Base-by-base conservation (phyloP, 23 tunicate genomes). In the Styela clava region DNA sequence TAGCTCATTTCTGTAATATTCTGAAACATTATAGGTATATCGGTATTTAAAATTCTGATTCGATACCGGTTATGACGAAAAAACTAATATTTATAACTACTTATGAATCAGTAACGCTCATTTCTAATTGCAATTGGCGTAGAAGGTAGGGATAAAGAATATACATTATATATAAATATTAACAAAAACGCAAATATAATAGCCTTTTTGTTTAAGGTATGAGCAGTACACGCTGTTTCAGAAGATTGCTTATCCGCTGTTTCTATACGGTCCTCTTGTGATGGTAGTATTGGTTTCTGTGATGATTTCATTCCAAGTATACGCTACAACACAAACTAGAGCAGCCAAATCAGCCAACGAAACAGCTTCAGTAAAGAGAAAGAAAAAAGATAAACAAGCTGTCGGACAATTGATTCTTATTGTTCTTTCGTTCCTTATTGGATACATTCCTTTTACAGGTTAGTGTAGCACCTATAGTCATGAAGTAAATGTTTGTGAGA, bases 371-470 rank as follows among this genome's bases (percentile, higher is more conserved):
- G 23, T 16, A 67, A 44, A 52, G 34, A 22, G 65, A 0, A 35
- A 22, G 37, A 25, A 24, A 52, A 76, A 76, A 44, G 62, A 76
- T 1, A 76, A 64, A 44, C 81, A 76, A 76, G 81, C 81, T 20
- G 64, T 76, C n/a, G n/a, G 22, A 16, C 81, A 76, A 44, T 56
- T 76, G n/a, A 24, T 35, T 20, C 65, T 76, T 0, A 76, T 76
- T 44, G 81, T 76, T 12, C 18, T 52, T 7, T 76, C 81, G 0
- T 76, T 76, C 1, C 64, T 44, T 19, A 44, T 76, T 27, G 81
- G 81, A 29, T 76, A 76, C 31, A 76, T 76, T 44, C 81, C 81
- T 0, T 76, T 76, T n/a, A 76, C 81, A 51, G 81, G 81, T 76
- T 37, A 74, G 56, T 68, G n/a, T 20, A 61, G n/a, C n/a, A n/a